Evolutionary conservation across 1,140 invertebrate genomes (phyloP).

Genomic region (Oncopeltus fasciatus): DNA sequence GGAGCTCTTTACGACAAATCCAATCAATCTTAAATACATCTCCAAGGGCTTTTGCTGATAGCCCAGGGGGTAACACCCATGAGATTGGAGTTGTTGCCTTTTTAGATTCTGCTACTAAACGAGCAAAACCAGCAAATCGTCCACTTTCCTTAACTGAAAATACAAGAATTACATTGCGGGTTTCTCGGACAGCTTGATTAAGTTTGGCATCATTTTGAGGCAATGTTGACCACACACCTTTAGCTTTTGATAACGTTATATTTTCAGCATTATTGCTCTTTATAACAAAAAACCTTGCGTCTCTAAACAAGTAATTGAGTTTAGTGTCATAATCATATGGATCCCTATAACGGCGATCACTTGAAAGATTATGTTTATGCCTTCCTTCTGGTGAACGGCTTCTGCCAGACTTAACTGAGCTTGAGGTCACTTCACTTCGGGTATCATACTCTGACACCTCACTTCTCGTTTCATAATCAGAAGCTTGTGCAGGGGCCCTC

Average conservation of each 20-base stretch:
- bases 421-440: conserved; percentile 12
- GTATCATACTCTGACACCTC: conserved; percentile 15
- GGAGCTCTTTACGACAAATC: conserved; percentile 87
- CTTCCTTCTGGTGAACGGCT: conserved; percentile 48
- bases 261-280: conserved; percentile 98
- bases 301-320: conserved; percentile 86
- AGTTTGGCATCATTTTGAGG: conserved; percentile 93
- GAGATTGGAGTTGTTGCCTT: conserved; percentile 77
- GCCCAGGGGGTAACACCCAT: conserved; percentile 90
- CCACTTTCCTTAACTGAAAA: conserved; percentile 97
- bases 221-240: conserved; percentile 93
- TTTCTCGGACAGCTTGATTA: conserved; percentile 84
- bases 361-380: conserved; percentile 44
- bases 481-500: not conserved
- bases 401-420: conserved; percentile 43
- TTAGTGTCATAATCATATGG: conserved; percentile 75
- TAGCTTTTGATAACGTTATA: conserved; percentile 82
- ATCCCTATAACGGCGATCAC: conserved; percentile 41
- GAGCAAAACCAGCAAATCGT: conserved; percentile 81
- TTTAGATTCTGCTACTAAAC: conserved; percentile 71
- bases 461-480: not conserved
- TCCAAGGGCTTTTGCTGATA: conserved; percentile 80
- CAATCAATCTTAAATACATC: conserved; percentile 94
- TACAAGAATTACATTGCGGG: conserved; percentile 84
- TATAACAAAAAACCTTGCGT: conserved; percentile 91